Percentiles rank a stretch among this genome's conserved stretches.
Evolutionary conservation across 2,888 invertebrate genomes (phyloP).

Genomic region (Mellilla xanthometata): DNA sequence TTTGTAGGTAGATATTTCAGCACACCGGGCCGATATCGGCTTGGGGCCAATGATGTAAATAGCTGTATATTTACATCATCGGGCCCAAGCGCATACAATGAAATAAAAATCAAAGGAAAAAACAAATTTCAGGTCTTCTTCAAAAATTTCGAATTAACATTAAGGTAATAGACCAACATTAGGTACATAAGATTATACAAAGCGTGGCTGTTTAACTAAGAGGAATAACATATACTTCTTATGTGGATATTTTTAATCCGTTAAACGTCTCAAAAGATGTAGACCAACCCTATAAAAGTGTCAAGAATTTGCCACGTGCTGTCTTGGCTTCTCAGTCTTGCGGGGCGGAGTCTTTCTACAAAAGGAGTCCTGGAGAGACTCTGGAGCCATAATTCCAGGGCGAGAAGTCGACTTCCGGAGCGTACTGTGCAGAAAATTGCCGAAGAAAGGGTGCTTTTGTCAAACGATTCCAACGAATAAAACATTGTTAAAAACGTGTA

Average conservation of each 20-base stretch:
- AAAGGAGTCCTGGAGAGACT: conserved; percentile 67
- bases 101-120: no score
- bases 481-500: conserved; percentile 73
- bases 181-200: no score
- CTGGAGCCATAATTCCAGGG: conserved; percentile 72
- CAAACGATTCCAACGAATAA: conserved; percentile 79
- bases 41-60: no score
- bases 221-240: no score
- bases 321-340: conserved; percentile 53
- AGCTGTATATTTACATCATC: no score
- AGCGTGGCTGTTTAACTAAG: no score
- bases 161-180: no score
- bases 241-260: conserved; percentile 14
- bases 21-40: no score
- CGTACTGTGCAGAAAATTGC: conserved; percentile 77
- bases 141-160: no score
- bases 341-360: conserved; percentile 73
- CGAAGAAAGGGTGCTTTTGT: conserved; percentile 80
- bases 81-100: no score
- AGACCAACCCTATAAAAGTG: conserved; percentile 29
- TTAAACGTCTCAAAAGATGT: conserved; percentile 17
- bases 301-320: conserved; percentile 70
- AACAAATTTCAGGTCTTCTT: no score
- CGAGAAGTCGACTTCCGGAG: conserved; percentile 70
- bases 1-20: no score